These are phyloP conservation scores for Protomyctophum bolini DNA, from an alignment of 2,113 vertebrate species.

Conservation along the genomic window DNA sequence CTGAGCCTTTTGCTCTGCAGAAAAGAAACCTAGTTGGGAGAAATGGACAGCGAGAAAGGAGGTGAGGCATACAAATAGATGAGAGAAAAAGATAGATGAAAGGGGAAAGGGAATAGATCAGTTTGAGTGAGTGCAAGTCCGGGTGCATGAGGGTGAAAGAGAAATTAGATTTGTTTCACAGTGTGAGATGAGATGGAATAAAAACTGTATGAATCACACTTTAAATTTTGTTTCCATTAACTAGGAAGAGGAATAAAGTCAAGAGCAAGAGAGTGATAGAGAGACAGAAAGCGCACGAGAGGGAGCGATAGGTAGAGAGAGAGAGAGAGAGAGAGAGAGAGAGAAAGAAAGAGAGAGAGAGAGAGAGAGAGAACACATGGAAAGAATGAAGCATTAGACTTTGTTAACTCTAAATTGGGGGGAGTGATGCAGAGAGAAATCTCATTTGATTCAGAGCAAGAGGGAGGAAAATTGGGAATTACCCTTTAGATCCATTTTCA, in stretches of 20 bases:
- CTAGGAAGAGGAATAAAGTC: background rate
- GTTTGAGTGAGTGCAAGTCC: too few species aligned
- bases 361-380: constrained; percentile 20
- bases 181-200: too few species aligned
- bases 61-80: too few species aligned
- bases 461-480: constrained; percentile 46
- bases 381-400: constrained; percentile 37
- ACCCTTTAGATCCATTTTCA: constrained; percentile 40
- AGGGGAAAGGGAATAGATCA: background rate
- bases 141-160: too few species aligned
- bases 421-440: constrained; percentile 61
- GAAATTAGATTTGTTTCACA: too few species aligned
- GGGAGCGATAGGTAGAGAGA: constrained; percentile 18
- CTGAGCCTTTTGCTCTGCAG: too few species aligned
- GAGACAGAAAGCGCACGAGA: background rate
- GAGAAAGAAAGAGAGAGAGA: background rate
- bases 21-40: too few species aligned
- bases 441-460: constrained; percentile 60
- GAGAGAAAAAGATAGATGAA: too few species aligned
- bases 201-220: too few species aligned
- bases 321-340: constrained; percentile 5
- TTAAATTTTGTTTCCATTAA: too few species aligned
- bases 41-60: too few species aligned
- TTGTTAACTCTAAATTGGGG: constrained; percentile 55
- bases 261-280: background rate